Evolutionary conservation across 1,140 invertebrate species (phyloP).

Genomic region (Hyles vespertilio): DNA sequence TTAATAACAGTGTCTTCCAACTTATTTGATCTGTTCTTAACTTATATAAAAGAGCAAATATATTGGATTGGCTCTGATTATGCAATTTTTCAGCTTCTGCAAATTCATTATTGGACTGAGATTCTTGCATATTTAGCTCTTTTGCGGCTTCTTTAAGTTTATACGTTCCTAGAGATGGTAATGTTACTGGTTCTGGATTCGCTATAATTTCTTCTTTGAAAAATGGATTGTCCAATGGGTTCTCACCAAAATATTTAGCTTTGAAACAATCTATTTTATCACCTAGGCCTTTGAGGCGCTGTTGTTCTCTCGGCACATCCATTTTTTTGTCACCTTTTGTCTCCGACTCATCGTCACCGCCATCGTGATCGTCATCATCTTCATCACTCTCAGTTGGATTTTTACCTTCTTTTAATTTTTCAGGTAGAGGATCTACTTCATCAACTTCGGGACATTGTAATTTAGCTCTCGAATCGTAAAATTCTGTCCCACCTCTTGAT

Average conservation of each 20-base stretch:
- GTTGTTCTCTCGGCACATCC: slow-evolving; percentile 42
- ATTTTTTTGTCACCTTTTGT: slow-evolving; percentile 27
- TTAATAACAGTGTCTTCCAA: slow-evolving; percentile 16
- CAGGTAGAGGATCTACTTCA: slow-evolving; percentile 73
- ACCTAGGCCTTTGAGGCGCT: slow-evolving; percentile 76
- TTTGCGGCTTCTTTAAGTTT: slow-evolving; percentile 20
- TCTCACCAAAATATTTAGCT: slow-evolving; percentile 82
- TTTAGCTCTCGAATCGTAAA: slow-evolving; percentile 76
- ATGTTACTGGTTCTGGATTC: slow-evolving; percentile 50
- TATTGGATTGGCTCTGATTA: slow-evolving; percentile 18
- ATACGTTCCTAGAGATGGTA: slow-evolving; percentile 29
- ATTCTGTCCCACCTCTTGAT: slow-evolving; percentile 74
- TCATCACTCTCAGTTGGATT: slow-evolving; percentile 40
- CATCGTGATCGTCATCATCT: slow-evolving; percentile 24
- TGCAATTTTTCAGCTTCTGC: slow-evolving; percentile 12
- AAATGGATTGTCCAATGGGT: slow-evolving; percentile 85
- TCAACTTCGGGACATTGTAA: slow-evolving; percentile 73
- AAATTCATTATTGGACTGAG: slow-evolving; percentile 17
- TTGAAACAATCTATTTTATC: slow-evolving; percentile 86
- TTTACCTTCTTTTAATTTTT: slow-evolving; percentile 69
- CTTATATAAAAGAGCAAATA: slow-evolving; percentile 31
- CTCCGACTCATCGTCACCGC: slow-evolving; percentile 21
- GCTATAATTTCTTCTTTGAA: slow-evolving; percentile 78
- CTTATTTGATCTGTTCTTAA: slow-evolving; percentile 20
- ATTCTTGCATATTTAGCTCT: slow-evolving; percentile 13